These are phyloP conservation scores for Minunthozetes semirufus DNA, from an alignment of 2,888 invertebrate species.

Conservation along the genomic window DNA sequence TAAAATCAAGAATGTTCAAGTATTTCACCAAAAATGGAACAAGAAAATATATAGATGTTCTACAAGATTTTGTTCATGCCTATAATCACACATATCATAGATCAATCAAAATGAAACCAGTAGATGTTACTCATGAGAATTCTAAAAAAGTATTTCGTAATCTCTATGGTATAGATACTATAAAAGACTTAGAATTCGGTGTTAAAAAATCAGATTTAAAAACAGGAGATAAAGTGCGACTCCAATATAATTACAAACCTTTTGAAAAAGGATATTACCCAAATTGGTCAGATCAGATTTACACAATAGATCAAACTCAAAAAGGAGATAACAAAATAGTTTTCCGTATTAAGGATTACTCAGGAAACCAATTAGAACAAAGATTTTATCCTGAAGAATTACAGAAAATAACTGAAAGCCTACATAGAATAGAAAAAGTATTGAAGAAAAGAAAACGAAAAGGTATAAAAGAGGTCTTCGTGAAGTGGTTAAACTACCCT, in stretches of 20 bases:
- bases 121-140: background rate
- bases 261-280: conserved; percentile 22
- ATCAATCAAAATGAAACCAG: background rate
- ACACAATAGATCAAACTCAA: conserved; percentile 8
- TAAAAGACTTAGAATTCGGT: background rate
- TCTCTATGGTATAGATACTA: background rate
- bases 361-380: background rate
- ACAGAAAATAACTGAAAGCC: background rate
- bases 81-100: background rate
- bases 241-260: background rate
- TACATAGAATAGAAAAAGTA: conserved; percentile 21
- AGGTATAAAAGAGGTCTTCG: background rate
- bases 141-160: background rate
- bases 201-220: background rate
- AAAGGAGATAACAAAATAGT: background rate
- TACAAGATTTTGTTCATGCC: background rate
- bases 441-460: background rate
- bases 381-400: conserved; percentile 25
- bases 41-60: background rate
- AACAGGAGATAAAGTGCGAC: conserved; percentile 22
- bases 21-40: conserved; percentile 42
- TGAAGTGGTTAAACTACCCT: conserved; percentile 31
- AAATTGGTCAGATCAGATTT: conserved; percentile 18
- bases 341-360: background rate
- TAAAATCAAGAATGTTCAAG: conserved; percentile 44